Evolutionary conservation across 2,797 vertebrate species (phyloP).

Genomic region (Protonibea diacanthus): DNA sequence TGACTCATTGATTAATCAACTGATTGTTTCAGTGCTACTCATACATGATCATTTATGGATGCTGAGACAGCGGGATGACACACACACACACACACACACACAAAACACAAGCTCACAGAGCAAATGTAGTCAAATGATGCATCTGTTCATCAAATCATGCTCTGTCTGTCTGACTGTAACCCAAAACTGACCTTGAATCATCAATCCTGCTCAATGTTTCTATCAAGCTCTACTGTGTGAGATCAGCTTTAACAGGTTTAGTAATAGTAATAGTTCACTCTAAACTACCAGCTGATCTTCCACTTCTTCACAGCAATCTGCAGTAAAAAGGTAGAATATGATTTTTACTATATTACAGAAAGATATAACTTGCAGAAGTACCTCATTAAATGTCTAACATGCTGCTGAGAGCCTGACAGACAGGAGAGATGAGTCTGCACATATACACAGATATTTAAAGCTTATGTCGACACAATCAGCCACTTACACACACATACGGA

Average conservation of each 20-base stretch:
- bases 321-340: background rate
- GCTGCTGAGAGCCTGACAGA: background rate
- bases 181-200: background rate
- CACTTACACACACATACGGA: conserved; percentile 1
- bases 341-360: background rate
- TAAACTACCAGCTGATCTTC: background rate
- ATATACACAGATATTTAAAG: too few relatives aligned
- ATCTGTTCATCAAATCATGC: background rate
- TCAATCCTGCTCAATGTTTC: background rate
- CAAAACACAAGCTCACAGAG: too few relatives aligned
- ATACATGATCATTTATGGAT: too few relatives aligned
- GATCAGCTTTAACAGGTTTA: background rate
- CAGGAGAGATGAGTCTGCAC: background rate
- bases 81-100: too few relatives aligned
- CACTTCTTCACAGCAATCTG: background rate
- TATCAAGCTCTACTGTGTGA: background rate
- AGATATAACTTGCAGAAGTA: too few relatives aligned
- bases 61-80: too few relatives aligned
- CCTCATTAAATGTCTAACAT: background rate
- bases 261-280: background rate
- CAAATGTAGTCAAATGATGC: background rate
- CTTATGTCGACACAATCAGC: too few relatives aligned
- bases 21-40: background rate
- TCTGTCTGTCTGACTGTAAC: background rate
- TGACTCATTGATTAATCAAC: background rate